Evolutionary conservation across 2,888 invertebrate species (phyloP).

Genomic region (Globia sparganii): DNA sequence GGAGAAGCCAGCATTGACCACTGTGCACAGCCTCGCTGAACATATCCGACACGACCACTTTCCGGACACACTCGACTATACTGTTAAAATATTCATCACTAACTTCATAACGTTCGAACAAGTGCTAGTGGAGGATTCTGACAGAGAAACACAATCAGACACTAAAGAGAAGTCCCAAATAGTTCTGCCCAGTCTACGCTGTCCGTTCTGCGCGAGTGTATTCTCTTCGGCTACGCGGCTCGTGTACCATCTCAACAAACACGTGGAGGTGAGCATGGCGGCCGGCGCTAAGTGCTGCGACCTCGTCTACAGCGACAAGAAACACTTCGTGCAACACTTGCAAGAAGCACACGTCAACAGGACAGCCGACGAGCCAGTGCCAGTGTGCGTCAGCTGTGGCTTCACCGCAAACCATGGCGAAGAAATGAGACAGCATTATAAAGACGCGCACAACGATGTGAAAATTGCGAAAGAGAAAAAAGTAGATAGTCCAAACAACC

Average conservation of each 20-base stretch:
- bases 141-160: constrained; percentile 61
- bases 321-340: constrained; percentile 75
- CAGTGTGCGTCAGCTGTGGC: constrained; percentile 76
- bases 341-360: constrained; percentile 71
- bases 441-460: constrained; percentile 55
- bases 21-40: constrained; percentile 67
- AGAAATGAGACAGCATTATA: constrained; percentile 69
- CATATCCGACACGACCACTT: constrained; percentile 74
- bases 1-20: constrained; percentile 63
- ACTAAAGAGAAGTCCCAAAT: constrained; percentile 21
- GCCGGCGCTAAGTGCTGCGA: constrained; percentile 76
- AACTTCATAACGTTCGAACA: constrained; percentile 80
- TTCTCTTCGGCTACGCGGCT: constrained; percentile 80
- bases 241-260: constrained; percentile 77
- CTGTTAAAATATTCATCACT: constrained; percentile 74
- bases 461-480: constrained; percentile 54
- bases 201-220: constrained; percentile 79
- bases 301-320: constrained; percentile 66
- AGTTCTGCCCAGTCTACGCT: constrained; percentile 67
- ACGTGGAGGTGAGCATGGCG: constrained; percentile 72
- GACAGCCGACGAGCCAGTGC: constrained; percentile 25
- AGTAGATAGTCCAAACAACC: constrained; percentile 68
- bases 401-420: constrained; percentile 59
- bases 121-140: constrained; percentile 71
- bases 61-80: constrained; percentile 42